phyloP scores from a whole-genome alignment of 2,797 vertebrate genomes.

The Micrastur ruficollis region DNA sequence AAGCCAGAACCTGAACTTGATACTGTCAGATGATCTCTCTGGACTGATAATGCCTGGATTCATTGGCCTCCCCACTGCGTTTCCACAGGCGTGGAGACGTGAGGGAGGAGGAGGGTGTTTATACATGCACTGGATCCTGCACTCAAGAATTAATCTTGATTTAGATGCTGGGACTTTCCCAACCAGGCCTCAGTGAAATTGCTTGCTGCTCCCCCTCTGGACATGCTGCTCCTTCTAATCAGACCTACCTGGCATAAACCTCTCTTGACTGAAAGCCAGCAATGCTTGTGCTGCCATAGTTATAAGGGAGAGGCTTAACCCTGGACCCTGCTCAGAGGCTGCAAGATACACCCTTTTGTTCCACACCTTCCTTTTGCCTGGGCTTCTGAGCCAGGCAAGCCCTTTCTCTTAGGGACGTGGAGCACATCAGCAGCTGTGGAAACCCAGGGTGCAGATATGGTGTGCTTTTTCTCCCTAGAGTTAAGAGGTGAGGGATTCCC shows the following conservation, averaged over 20 bases:
- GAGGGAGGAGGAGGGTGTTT: conserved; percentile 54
- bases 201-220: conserved; percentile 59
- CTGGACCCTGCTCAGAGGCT: neutral
- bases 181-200: conserved; percentile 47
- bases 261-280: conserved; percentile 34
- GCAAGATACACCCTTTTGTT: neutral
- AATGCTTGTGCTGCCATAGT: neutral
- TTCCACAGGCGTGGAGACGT: neutral
- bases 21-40: conserved; percentile 42
- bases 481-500: conserved; percentile 15
- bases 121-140: conserved; percentile 24
- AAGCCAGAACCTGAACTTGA: conserved; percentile 42
- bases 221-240: conserved; percentile 61
- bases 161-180: conserved; percentile 67
- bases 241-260: conserved; percentile 47
- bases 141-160: conserved; percentile 55
- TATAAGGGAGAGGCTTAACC: conserved; percentile 28
- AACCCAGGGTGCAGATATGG: neutral
- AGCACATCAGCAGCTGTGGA: neutral
- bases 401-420: neutral
- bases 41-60: conserved; percentile 31
- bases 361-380: neutral
- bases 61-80: neutral
- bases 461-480: neutral
- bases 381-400: neutral